These are phyloP conservation scores for Dyspetes luteomarginatus DNA, from an alignment of 2,888 invertebrate genomes.

Conservation along the genomic window DNA sequence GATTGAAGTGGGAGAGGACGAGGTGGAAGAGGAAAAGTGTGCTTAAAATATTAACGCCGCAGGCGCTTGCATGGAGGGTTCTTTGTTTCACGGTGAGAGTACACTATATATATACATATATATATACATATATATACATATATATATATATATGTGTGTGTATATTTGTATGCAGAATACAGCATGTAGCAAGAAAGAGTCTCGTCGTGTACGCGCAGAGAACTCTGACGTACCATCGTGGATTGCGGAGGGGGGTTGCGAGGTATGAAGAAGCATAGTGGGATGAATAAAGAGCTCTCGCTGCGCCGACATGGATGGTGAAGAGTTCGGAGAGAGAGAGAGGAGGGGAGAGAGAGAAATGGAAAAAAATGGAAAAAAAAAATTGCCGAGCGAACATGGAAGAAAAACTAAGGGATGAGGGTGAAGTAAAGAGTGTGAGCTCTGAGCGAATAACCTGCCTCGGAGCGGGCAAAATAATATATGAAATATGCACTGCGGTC, in stretches of 20 bases:
- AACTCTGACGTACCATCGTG: slow-evolving; percentile 52
- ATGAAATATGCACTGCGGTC: slow-evolving; percentile 82
- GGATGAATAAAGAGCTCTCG: slow-evolving; percentile 56
- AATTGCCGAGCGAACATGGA: slow-evolving; percentile 67
- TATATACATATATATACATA: slow-evolving; percentile 25
- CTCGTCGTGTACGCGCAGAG: slow-evolving; percentile 26
- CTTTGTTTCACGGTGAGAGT: slow-evolving; percentile 78
- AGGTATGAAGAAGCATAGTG: slow-evolving; percentile 28
- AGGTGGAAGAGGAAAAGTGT: slow-evolving; percentile 80
- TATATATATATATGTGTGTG: slow-evolving; percentile 25
- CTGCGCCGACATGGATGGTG: slow-evolving; percentile 28
- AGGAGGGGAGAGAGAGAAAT: not conserved
- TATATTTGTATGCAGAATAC: slow-evolving; percentile 3
- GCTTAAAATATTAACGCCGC: slow-evolving; percentile 83
- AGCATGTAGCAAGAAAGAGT: slow-evolving; percentile 22
- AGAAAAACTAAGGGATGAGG: slow-evolving; percentile 65
- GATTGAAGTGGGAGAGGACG: slow-evolving; percentile 35
- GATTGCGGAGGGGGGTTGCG: slow-evolving; percentile 13
- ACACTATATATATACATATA: slow-evolving; percentile 17
- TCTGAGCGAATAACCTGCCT: slow-evolving; percentile 80
- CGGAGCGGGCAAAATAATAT: slow-evolving; percentile 81
- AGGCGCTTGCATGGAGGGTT: slow-evolving; percentile 79
- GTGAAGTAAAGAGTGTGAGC: slow-evolving; percentile 65
- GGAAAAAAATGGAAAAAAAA: slow-evolving; percentile 18
- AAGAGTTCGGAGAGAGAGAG: slow-evolving; percentile 29